Conservation (phyloP, 2,888 invertebrate genomes). For the Agrenia bidenticulata region DNA sequence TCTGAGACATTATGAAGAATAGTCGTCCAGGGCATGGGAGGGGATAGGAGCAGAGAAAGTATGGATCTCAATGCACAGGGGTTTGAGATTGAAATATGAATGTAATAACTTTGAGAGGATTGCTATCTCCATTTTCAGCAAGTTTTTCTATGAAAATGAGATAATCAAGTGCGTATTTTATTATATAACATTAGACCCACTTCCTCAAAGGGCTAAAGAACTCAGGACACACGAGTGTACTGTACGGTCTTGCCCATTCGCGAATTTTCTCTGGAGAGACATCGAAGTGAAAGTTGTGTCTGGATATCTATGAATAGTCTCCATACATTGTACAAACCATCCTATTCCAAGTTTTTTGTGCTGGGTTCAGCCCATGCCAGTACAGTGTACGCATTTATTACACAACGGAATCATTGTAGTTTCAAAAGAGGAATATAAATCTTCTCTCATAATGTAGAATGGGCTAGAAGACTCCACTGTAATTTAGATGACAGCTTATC, state of each 20-base stretch:
- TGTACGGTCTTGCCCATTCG: too few species aligned
- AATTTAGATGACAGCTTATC: constrained; percentile 14
- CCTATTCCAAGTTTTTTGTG: too few species aligned
- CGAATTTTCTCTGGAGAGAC: too few species aligned
- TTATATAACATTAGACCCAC: not conserved
- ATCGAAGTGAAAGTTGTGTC: too few species aligned
- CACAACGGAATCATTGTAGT: constrained; percentile 18
- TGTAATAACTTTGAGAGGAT: constrained; percentile 28
- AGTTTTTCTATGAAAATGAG: constrained; percentile 21
- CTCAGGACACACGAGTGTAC: too few species aligned
- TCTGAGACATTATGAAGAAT: constrained; percentile 2
- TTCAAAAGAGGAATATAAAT: constrained; percentile 19
- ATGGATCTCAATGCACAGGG: constrained; percentile 1
- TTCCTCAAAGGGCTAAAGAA: too few species aligned
- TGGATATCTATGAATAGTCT: too few species aligned
- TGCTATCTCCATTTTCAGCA: constrained; percentile 20
- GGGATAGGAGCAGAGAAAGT: not conserved
- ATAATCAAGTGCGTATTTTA: constrained; percentile 18
- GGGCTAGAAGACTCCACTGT: not conserved
- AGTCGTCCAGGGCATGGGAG: constrained; percentile 3
- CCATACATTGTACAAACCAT: too few species aligned
- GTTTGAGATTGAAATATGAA: constrained; percentile 29
- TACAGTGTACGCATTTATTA: constrained; percentile 8
- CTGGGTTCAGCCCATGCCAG: not conserved
- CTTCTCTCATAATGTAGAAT: constrained; percentile 2